Evolutionary conservation across 2,113 vertebrate species (phyloP).

Genomic region (Kryptolebias marmoratus): DNA sequence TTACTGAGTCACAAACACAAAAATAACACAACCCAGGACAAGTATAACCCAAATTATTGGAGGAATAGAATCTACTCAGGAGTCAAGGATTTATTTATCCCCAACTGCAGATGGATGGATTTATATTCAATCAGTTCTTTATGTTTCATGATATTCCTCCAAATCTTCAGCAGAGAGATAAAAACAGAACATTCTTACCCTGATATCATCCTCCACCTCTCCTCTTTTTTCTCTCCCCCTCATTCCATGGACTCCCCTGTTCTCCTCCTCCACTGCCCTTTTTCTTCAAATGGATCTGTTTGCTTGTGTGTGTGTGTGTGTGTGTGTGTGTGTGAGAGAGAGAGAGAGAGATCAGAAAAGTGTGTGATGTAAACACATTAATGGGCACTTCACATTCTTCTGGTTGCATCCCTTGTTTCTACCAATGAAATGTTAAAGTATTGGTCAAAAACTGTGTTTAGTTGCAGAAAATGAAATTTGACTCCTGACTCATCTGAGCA

Average conservation of each 20-base stretch:
- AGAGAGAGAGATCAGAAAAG: slow-evolving; percentile 26
- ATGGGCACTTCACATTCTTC: slow-evolving; percentile 47
- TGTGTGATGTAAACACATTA: slow-evolving; percentile 34
- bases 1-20: slow-evolving; percentile 33
- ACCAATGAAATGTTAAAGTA: background rate
- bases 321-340: slow-evolving; percentile 7
- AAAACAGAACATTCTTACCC: slow-evolving; percentile 29
- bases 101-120: no score
- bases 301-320: background rate
- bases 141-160: background rate
- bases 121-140: background rate
- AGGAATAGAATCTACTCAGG: slow-evolving; percentile 13
- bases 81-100: no score
- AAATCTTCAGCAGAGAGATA: slow-evolving; percentile 12
- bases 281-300: slow-evolving; percentile 15
- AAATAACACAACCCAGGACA: slow-evolving; percentile 11
- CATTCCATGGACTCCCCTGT: slow-evolving; percentile 36
- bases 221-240: slow-evolving; percentile 40
- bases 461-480: slow-evolving; percentile 7
- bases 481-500: slow-evolving; percentile 3
- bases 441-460: background rate
- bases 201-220: slow-evolving; percentile 34
- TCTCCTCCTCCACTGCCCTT: slow-evolving; percentile 24
- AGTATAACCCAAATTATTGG: slow-evolving; percentile 11
- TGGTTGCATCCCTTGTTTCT: slow-evolving; percentile 3